phyloP scores from a whole-genome alignment of 2,888 invertebrate species.

The Xestia rhomboidea region DNA sequence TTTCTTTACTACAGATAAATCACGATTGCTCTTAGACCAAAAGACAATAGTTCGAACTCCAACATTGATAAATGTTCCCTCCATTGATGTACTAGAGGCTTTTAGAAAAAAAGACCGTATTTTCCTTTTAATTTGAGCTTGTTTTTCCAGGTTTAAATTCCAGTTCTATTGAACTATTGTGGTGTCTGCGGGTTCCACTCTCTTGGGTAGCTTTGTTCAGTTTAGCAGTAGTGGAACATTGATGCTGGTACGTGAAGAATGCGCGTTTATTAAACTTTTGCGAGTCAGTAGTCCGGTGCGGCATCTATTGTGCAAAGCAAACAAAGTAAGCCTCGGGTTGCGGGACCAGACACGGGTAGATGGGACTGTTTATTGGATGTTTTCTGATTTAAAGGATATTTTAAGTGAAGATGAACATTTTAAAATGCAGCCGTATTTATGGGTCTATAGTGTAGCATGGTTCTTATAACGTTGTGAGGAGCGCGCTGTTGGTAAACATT shows the following conservation, averaged over 20 bases:
- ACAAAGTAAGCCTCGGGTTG: constrained; percentile 44
- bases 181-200: constrained; percentile 55
- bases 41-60: constrained; percentile 5
- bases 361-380: constrained; percentile 35
- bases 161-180: constrained; percentile 56
- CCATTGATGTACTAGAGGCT: constrained; percentile 12
- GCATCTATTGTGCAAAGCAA: constrained; percentile 44
- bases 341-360: constrained; percentile 9
- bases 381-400: constrained; percentile 14
- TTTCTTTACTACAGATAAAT: constrained; percentile 22
- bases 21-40: not conserved
- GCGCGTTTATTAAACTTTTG: constrained; percentile 59
- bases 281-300: constrained; percentile 18
- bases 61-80: constrained; percentile 14
- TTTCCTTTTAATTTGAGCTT: constrained; percentile 51
- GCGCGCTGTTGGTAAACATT: not conserved
- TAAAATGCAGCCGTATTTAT: not conserved
- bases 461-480: not conserved
- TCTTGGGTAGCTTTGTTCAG: constrained; percentile 47
- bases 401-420: not conserved
- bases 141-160: constrained; percentile 53
- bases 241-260: constrained; percentile 43
- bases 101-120: constrained; percentile 32
- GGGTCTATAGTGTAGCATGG: not conserved
- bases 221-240: constrained; percentile 30